phyloP scores from a whole-genome alignment of 2,113 vertebrate genomes.

The Uropsilus gracilis region DNA sequence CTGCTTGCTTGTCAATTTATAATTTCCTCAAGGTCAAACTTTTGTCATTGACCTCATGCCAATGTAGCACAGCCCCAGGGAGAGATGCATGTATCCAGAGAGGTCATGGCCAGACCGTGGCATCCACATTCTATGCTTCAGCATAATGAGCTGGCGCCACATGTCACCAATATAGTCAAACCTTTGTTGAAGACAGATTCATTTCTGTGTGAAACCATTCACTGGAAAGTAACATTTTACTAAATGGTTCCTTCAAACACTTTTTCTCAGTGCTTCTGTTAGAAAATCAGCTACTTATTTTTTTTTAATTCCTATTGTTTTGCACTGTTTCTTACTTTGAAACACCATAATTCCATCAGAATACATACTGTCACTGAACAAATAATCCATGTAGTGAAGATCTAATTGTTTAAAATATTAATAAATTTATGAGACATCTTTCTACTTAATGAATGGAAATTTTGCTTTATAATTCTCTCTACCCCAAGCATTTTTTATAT shows the following conservation, averaged over 20 bases:
- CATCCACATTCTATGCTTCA: neutral
- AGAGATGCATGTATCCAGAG: neutral
- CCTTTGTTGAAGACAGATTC: slow-evolving; percentile 48
- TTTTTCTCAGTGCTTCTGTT: neutral
- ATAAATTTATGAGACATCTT: slow-evolving; percentile 31
- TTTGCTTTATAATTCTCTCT: slow-evolving; percentile 27
- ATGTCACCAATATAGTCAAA: neutral
- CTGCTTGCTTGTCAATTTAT: slow-evolving; percentile 3
- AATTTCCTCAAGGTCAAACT: slow-evolving; percentile 47
- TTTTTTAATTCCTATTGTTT: neutral
- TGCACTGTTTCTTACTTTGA: neutral
- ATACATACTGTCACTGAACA: neutral
- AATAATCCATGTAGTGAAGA: neutral
- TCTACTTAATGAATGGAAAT: neutral
- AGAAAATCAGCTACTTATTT: slow-evolving; percentile 61
- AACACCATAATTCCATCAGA: neutral
- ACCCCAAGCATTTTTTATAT: neutral
- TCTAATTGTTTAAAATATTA: slow-evolving; percentile 44
- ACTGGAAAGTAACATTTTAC: neutral
- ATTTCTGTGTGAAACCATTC: slow-evolving; percentile 45
- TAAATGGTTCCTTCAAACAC: neutral
- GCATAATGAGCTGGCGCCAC: neutral
- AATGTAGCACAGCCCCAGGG: neutral
- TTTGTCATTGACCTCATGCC: slow-evolving; percentile 4
- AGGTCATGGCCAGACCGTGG: neutral